Conservation (phyloP, 2,797 vertebrate genomes). For the Vipera ursinii region DNA sequence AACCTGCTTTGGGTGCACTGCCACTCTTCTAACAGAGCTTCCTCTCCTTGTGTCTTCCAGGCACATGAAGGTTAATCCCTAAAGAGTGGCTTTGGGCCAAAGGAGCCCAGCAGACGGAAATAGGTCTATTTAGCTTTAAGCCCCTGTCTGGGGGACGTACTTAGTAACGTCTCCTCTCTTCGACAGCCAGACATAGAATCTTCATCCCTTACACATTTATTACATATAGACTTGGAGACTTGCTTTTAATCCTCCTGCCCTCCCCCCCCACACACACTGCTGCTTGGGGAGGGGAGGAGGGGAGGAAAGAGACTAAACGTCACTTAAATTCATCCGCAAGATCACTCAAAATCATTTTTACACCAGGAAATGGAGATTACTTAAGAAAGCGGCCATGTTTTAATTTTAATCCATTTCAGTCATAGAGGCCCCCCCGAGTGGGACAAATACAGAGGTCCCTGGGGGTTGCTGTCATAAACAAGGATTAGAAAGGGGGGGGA, state of each 20-base stretch:
- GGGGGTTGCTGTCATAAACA: neutral
- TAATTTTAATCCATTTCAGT: neutral
- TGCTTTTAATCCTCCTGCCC: neutral
- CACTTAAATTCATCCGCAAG: neutral
- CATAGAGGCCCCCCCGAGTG: neutral
- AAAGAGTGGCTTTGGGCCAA: neutral
- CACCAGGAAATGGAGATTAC: neutral
- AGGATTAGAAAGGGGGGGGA: neutral
- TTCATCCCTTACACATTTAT: neutral
- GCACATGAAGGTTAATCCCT: constrained; percentile 5
- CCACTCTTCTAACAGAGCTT: neutral
- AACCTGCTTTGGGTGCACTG: neutral
- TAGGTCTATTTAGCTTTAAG: neutral
- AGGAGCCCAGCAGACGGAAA: rapidly evolving
- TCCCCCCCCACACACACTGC: neutral
- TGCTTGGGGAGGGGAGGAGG: neutral
- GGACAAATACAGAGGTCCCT: rapidly evolving
- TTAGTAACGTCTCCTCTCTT: neutral
- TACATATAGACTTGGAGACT: neutral
- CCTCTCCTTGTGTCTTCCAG: neutral
- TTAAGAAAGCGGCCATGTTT: neutral
- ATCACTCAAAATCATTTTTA: neutral
- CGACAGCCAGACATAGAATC: neutral
- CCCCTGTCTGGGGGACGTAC: rapidly evolving
- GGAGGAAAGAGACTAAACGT: neutral